A percentile compares a stretch with the other conserved stretches of the same genome.
Conservation (phyloP, 2,113 vertebrate species). For the Cottus gobio region DNA sequence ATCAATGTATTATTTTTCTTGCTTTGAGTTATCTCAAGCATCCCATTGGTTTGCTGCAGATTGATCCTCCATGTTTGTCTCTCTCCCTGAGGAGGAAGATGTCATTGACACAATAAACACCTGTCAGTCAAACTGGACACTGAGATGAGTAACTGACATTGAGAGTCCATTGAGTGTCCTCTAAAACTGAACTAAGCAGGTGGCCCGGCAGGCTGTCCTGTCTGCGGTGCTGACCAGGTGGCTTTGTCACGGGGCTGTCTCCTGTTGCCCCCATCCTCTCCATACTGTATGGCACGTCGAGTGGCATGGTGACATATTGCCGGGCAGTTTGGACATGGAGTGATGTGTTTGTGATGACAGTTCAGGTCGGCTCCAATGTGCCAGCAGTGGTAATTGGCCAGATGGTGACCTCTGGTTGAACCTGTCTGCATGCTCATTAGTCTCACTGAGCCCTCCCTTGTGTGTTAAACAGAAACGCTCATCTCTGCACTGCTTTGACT, state of each 20-base stretch:
- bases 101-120: conserved; percentile 63
- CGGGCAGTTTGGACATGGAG: conserved; percentile 80
- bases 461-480: conserved; percentile 34
- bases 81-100: conserved; percentile 41
- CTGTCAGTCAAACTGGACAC: conserved; percentile 72
- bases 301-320: conserved; percentile 82
- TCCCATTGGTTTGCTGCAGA: conserved; percentile 21
- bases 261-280: conserved; percentile 71
- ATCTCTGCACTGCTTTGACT: background rate
- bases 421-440: conserved; percentile 89
- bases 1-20: conserved; percentile 4
- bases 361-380: conserved; percentile 88
- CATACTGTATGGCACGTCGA: conserved; percentile 75
- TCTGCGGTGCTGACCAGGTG: conserved; percentile 77
- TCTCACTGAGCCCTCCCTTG: conserved; percentile 73
- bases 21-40: conserved; percentile 35
- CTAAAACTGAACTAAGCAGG: conserved; percentile 72
- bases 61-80: conserved; percentile 40
- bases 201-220: conserved; percentile 75
- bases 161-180: conserved; percentile 71
- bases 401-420: conserved; percentile 93
- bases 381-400: conserved; percentile 91
- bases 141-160: conserved; percentile 70
- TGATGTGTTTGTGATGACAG: conserved; percentile 89
- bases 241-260: conserved; percentile 79